These are phyloP conservation scores for Propithecus deckenii DNA, from an alignment of 2,797 vertebrate genomes.

Conservation along the genomic window DNA sequence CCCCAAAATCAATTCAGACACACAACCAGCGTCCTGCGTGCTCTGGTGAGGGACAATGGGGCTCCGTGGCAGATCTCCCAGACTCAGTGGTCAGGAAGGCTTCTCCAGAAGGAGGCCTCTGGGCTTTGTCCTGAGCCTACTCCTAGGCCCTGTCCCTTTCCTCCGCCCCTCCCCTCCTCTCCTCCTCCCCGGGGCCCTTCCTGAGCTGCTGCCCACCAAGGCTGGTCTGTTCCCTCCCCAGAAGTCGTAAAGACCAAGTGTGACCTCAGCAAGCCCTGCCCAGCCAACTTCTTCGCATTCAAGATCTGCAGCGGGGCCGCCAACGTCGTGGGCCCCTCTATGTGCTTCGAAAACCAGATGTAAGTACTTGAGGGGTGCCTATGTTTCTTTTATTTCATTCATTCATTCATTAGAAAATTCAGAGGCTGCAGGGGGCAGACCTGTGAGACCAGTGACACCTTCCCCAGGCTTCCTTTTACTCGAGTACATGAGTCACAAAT, in stretches of 20 bases:
- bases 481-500: no score
- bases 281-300: conserved; percentile 85
- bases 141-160: neutral
- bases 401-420: neutral
- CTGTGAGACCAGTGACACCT: neutral
- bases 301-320: conserved; percentile 89
- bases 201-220: neutral
- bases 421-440: neutral
- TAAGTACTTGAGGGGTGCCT: conserved; percentile 77
- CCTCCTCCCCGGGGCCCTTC: accelerated
- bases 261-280: conserved; percentile 84
- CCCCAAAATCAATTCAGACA: neutral
- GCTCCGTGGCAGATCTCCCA: accelerated
- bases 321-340: conserved; percentile 90
- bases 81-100: accelerated
- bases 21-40: neutral
- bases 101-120: neutral
- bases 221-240: conserved; percentile 33
- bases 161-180: accelerated
- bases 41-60: neutral
- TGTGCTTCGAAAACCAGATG: conserved; percentile 90
- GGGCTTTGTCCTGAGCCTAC: neutral
- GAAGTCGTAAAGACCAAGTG: conserved; percentile 82
- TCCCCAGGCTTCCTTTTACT: neutral
- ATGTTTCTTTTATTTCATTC: neutral